Evolutionary conservation across 2,888 invertebrate species (phyloP).

Genomic region (Tenthredo scrophulariae): DNA sequence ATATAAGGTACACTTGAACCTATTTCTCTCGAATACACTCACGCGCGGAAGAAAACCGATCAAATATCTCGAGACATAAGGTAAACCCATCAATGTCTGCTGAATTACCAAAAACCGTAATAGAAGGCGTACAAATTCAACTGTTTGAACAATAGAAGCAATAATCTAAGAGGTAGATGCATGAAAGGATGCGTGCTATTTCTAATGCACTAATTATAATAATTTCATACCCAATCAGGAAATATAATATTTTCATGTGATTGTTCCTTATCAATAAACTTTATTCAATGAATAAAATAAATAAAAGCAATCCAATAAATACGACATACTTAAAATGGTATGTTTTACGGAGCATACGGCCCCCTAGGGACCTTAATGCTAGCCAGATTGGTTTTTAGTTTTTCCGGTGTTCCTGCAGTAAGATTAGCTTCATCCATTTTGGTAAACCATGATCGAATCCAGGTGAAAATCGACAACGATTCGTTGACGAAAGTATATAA

Average conservation of each 20-base stretch:
- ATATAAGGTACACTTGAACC: neutral
- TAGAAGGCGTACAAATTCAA: neutral
- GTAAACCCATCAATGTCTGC: neutral
- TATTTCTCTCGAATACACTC: neutral
- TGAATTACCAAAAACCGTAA: neutral
- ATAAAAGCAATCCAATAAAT: neutral
- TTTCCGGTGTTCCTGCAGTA: constrained; percentile 47
- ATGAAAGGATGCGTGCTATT: neutral
- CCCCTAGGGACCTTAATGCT: constrained; percentile 61
- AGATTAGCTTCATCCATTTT: constrained; percentile 42
- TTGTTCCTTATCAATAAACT: neutral
- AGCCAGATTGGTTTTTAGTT: constrained; percentile 48
- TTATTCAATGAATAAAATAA: constrained; percentile 8
- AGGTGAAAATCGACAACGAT: constrained; percentile 70
- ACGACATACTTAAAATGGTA: neutral
- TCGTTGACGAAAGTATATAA: constrained; percentile 82
- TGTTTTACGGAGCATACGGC: constrained; percentile 57
- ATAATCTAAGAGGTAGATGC: neutral
- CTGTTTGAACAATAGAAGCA: neutral
- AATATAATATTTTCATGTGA: neutral
- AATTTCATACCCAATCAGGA: neutral
- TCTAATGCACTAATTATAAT: neutral
- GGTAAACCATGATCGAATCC: constrained; percentile 57
- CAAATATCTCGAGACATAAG: neutral
- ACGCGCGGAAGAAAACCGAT: neutral